Evolutionary conservation across 2,797 vertebrate genomes (phyloP), one percentile per base, ranked within the genome.

Genomic region (Miichthys miiuy): DNA sequence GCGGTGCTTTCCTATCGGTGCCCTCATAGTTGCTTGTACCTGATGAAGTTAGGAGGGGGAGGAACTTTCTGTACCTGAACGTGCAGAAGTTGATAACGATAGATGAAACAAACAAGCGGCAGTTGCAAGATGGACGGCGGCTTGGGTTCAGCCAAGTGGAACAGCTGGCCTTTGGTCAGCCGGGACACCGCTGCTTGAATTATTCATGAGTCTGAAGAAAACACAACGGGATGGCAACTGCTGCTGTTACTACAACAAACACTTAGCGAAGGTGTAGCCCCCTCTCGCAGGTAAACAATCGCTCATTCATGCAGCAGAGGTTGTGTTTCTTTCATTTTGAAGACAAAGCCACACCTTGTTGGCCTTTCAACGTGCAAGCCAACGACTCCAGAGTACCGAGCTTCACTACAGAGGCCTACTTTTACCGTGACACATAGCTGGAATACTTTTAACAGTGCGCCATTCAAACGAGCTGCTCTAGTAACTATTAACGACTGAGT

Each of bases 241-340:
- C 75, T 77, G 62, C 63, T 20, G 74, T 64, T 84, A 77, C 68
- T 63, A 77, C 76, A 65, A 65, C 77, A 91, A 84, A 87, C 85
- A 88, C 67, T 61, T 3, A 14, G 21, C 16, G 1, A 65, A 82
- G 91, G 90, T 72, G 78, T 85, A 38, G 87, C 61, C 84, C 50
- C 69, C 48, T 65, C 30, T 5, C 10, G 25, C 20, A 77, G 47
- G 70, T 77, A 76, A 89, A 92, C 38, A 78, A 38, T 61, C 55
- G 30, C 50, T 72, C 66, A 68, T 57, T 70, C 55, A 66, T 27
- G 58, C 0, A 20, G 55, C 77, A 30, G 27, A 44, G 20, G 55
- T 41, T 6, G 38, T 6, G 27, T 73, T 68, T 55, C 41, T 72
- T 34, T 73, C 14, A 42, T 47, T 61, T 50, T 17, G 9, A 61